Evolutionary conservation across 2,113 vertebrate genomes (phyloP), one percentile per base, ranked within the genome.

Genomic region (Asarcornis scutulata): DNA sequence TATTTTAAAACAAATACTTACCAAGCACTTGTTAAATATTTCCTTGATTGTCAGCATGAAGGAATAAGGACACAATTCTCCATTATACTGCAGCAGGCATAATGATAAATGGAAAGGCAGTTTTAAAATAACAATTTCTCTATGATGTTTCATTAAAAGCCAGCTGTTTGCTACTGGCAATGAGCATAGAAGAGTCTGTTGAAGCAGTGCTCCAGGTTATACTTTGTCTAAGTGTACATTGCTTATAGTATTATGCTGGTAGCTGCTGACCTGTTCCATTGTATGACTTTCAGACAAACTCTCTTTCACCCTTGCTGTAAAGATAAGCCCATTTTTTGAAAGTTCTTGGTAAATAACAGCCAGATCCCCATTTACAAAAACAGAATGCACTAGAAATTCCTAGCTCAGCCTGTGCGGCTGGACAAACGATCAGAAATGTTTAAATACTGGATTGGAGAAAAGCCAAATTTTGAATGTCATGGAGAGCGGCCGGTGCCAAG

Each of bases 81-180:
- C 83, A 92, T 78, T 94, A 83, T 96, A 55, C 74, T 84, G 74
- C 81, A 73, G 25, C 48, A 89, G 53, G 58, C 62, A 63, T n/a
- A 46, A 48, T 92, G 92, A 48, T 82, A 95, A 63, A 73, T 76
- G 50, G 93, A 95, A 88, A 89, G 56, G 75, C 71, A 67, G 66
- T 50, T 96, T 92, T 92, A 92, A 93, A 96, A 96, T 76, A 96
- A 95, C 86, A 86, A 71, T 63, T 91, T 94, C 73, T 83, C 90
- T 64, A 46, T 87, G 92, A 91, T 71, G 50, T 69, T 93, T 91
- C 46, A 34, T 92, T 95, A 93, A 89, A 94, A 95, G 58, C 91
- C 74, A 82, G 59, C 88, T 87, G 74, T 74, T 91, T 85, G 88
- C 92, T 76, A 69, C 77, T 50, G 44, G 87, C 87, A 59, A 20